phyloP scores from a whole-genome alignment of 2,797 vertebrate species.

The Valencia hispanica region DNA sequence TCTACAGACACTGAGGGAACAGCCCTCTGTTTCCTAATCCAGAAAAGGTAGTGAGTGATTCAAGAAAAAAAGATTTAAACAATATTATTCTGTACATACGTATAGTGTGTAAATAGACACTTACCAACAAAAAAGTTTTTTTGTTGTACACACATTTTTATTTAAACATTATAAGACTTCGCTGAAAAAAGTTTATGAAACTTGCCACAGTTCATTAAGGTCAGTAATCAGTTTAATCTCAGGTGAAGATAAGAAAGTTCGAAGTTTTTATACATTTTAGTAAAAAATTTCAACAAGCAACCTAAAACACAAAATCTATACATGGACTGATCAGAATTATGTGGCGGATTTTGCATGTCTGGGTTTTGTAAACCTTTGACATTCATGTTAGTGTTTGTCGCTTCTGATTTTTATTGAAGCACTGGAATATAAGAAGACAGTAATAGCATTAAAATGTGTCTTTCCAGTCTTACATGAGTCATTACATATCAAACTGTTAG shows the following conservation, averaged over 20 bases:
- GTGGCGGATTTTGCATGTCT: background rate
- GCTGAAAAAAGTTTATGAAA: background rate
- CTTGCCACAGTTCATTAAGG: background rate
- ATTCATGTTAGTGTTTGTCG: background rate
- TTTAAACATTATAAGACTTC: too few species aligned
- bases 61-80: background rate
- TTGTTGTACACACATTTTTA: background rate
- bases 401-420: background rate
- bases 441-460: background rate
- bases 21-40: slow-evolving; percentile 34
- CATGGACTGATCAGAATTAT: background rate
- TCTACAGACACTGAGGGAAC: slow-evolving; percentile 35
- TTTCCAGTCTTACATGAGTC: too few species aligned
- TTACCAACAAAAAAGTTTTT: background rate
- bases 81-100: background rate
- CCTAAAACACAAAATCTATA: background rate
- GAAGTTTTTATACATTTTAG: background rate
- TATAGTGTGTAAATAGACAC: background rate
- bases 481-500: too few species aligned
- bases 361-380: too few species aligned
- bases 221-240: background rate
- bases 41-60: background rate
- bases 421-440: background rate
- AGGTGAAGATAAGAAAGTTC: background rate
- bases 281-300: background rate